Evolutionary conservation across 2,113 vertebrate genomes (phyloP).

Genomic region (Brevimyrus niger): DNA sequence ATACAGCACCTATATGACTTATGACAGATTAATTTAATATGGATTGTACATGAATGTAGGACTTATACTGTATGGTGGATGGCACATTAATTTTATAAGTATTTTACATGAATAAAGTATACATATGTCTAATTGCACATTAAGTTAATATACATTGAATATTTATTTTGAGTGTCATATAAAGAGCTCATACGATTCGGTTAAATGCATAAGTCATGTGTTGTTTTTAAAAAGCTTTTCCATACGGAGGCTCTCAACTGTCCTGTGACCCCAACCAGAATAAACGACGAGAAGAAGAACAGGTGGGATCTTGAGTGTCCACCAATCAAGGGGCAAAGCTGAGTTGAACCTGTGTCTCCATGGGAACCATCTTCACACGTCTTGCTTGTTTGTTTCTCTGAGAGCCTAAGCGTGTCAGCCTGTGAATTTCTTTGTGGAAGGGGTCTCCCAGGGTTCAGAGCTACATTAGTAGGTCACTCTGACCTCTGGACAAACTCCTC

Average conservation of each 20-base stretch:
- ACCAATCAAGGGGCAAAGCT: not conserved
- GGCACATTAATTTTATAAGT: too few species aligned
- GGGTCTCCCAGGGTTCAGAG: slow-evolving; percentile 3
- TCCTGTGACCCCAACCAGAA: not conserved
- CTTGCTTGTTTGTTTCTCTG: slow-evolving; percentile 12
- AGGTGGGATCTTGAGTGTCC: not conserved
- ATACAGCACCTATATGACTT: too few species aligned
- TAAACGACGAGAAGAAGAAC: not conserved
- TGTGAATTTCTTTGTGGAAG: slow-evolving; percentile 10
- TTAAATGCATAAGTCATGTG: too few species aligned
- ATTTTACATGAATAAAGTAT: too few species aligned
- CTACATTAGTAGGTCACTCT: not conserved
- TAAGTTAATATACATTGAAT: too few species aligned
- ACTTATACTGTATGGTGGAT: too few species aligned
- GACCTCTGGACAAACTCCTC: slow-evolving; percentile 1
- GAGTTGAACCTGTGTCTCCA: not conserved
- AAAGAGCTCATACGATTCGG: too few species aligned
- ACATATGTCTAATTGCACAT: too few species aligned
- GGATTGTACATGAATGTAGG: too few species aligned
- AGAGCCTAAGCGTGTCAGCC: slow-evolving; percentile 9
- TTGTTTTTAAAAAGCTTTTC: too few species aligned
- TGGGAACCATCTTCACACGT: slow-evolving; percentile 14
- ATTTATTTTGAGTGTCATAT: too few species aligned
- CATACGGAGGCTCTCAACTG: not conserved
- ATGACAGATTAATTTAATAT: too few species aligned